phyloP scores from a whole-genome alignment of 1,140 invertebrate genomes.

The Thereuonema tuberculata region DNA sequence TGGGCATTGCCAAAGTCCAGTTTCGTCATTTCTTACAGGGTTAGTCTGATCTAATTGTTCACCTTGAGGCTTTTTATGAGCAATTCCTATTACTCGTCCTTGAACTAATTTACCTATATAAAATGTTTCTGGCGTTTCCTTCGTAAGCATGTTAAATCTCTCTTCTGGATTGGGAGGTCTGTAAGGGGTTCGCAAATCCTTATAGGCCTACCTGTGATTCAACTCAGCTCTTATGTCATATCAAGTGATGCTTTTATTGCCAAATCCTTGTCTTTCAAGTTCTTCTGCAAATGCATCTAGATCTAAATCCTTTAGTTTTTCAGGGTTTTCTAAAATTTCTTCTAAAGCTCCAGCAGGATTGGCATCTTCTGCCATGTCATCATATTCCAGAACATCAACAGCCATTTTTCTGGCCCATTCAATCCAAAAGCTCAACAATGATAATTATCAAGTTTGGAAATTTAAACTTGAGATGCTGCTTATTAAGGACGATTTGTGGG shows the following conservation, averaged over 20 bases:
- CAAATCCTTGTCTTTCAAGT: constrained; percentile 85
- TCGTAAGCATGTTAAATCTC: constrained; percentile 87
- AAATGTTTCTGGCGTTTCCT: constrained; percentile 90
- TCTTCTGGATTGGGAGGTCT: constrained; percentile 66
- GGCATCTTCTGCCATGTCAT: constrained; percentile 56
- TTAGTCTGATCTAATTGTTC: constrained; percentile 91
- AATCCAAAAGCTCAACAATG: too few species aligned
- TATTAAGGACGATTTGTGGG: too few species aligned
- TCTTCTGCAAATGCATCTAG: constrained; percentile 97
- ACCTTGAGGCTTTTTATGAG: constrained; percentile 72
- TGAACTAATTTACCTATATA: constrained; percentile 53
- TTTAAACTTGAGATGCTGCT: too few species aligned
- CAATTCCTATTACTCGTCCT: constrained; percentile 34
- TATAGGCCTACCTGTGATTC: constrained; percentile 87
- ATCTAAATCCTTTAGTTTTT: constrained; percentile 90
- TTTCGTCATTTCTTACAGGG: constrained; percentile 84
- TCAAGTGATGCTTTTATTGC: constrained; percentile 92
- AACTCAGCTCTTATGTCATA: constrained; percentile 96
- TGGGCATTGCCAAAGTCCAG: constrained; percentile 90
- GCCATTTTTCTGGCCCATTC: constrained; percentile 99
- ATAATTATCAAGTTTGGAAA: too few species aligned
- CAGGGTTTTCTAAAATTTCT: constrained; percentile 91
- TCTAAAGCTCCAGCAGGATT: constrained; percentile 94
- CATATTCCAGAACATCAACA: constrained; percentile 95
- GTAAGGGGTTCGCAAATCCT: constrained; percentile 75